Evolutionary conservation across 2,113 vertebrate genomes (phyloP).

Genomic region (Melanotaenia duboulayi): DNA sequence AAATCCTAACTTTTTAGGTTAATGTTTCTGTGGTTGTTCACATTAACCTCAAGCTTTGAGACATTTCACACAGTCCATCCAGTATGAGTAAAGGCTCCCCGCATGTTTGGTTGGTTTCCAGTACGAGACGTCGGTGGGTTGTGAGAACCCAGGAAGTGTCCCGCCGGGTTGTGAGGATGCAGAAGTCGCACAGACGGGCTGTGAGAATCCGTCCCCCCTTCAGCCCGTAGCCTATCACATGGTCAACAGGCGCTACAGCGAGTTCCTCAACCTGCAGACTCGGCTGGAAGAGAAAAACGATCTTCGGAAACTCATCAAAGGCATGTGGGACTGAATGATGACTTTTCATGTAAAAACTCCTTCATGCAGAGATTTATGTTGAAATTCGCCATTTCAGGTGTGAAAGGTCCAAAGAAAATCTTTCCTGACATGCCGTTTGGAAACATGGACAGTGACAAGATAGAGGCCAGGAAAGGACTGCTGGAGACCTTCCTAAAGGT

Average conservation of each 20-base stretch:
- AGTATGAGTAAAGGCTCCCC: too few relatives aligned
- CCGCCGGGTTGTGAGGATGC: slow-evolving; percentile 57
- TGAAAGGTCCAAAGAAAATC: slow-evolving; percentile 98
- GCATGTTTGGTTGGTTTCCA: slow-evolving; percentile 58
- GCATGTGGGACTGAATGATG: slow-evolving; percentile 43
- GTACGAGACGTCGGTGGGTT: slow-evolving; percentile 93
- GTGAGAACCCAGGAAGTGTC: slow-evolving; percentile 76
- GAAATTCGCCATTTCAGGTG: slow-evolving; percentile 79
- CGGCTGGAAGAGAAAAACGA: slow-evolving; percentile 93
- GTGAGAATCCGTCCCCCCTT: slow-evolving; percentile 65
- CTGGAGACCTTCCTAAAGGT: slow-evolving; percentile 96
- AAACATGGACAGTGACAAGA: slow-evolving; percentile 98
- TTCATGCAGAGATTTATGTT: too few relatives aligned
- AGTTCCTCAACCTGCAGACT: slow-evolving; percentile 97
- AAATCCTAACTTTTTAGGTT: too few relatives aligned
- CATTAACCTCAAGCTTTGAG: too few relatives aligned
- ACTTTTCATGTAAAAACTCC: too few relatives aligned
- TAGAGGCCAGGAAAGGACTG: slow-evolving; percentile 94
- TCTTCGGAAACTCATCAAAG: slow-evolving; percentile 94
- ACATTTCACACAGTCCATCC: too few relatives aligned
- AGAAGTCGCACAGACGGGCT: slow-evolving; percentile 4
- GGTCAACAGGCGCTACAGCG: slow-evolving; percentile 96
- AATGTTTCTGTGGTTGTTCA: too few relatives aligned
- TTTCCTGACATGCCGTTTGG: slow-evolving; percentile 98
- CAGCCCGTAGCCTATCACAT: slow-evolving; percentile 95